Evolutionary conservation across 2,888 invertebrate genomes (phyloP).

Genomic region (Hirtodrosophila cameraria): DNA sequence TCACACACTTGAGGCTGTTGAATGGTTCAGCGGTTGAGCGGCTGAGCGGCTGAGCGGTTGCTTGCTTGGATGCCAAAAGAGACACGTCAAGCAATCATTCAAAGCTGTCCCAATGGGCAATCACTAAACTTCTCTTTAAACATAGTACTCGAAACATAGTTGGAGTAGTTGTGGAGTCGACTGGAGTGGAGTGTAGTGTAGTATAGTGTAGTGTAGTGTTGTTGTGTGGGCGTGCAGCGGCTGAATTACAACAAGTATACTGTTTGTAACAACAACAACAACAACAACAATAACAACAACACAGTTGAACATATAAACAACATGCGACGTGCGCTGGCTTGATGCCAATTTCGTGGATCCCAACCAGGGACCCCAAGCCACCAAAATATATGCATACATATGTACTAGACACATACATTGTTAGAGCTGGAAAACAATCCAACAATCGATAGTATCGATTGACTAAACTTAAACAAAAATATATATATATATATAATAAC

Average conservation of each 20-base stretch:
- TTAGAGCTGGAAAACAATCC: background rate
- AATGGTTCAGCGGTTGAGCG: too few relatives aligned
- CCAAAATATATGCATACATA: constrained; percentile 4
- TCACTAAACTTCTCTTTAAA: constrained; percentile 31
- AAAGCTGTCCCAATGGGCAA: constrained; percentile 55
- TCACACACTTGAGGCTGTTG: constrained; percentile 44
- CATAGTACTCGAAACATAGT: constrained; percentile 17
- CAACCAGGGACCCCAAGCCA: constrained; percentile 27
- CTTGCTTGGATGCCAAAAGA: constrained; percentile 32
- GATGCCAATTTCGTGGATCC: constrained; percentile 64
- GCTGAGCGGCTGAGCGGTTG: too few relatives aligned
- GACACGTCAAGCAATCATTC: constrained; percentile 72
- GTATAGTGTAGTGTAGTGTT: constrained; percentile 25
- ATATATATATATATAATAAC: too few relatives aligned
- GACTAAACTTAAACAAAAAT: too few relatives aligned
- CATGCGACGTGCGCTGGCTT: constrained; percentile 67
- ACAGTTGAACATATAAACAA: constrained; percentile 51
- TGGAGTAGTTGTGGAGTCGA: constrained; percentile 38
- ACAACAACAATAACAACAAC: constrained; percentile 27
- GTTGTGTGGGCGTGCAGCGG: constrained; percentile 66
- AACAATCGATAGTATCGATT: too few relatives aligned
- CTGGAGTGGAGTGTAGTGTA: constrained; percentile 14
- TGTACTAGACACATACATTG: background rate
- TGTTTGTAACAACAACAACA: constrained; percentile 1
- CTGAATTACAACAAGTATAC: constrained; percentile 28